Base-by-base conservation (phyloP, 2,888 invertebrate species). In the Achlya flavicornis region DNA sequence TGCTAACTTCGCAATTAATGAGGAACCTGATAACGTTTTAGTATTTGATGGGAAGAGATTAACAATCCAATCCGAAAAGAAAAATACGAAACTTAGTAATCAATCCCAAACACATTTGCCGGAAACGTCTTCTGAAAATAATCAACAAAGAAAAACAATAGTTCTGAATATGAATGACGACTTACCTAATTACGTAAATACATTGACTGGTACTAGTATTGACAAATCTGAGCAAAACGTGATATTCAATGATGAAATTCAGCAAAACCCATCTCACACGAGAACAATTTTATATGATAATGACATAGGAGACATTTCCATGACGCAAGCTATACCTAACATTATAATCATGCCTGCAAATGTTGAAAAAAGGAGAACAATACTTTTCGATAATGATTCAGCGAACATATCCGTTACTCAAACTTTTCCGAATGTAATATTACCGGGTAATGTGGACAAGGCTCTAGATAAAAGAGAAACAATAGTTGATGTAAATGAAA, bases 1-100 rank as follows among this genome's bases (percentile, higher is more conserved):
- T 0, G 74, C 75, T 0, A 89, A 89, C 64, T 91, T 91, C 65
- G 87, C 86, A 16, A 63, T 86, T 1, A 89, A 86, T 61, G 84
- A 89, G 61, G 82, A 81, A 11, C 70, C 79, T 0, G 83, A 90
- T 66, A 80, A 90, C 77, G 85, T 92, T 2, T 73, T 92, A 60
- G 88, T 92, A 0, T 92, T 91, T 70, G 92, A 92, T 70, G 92
- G 93, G 0, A 91, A 90, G 70, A 81, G 83, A 64, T 72, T 92
- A 38, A 87, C 83, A 12, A 61, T 90, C 41, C 86, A 92, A 70
- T 78, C 83, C 0, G 80, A 85, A 48, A 75, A 66, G 26, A 66
- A 71, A 48, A 70, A 73, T 6, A 10, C 19, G 41, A 59, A 19
- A 14, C 10, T 41, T 5, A 59, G 71, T 57, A 76, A 74, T 12